A percentile compares a stretch with the other conserved stretches of the same genome.
These are phyloP conservation scores for Bactericera cockerelli DNA, from an alignment of 1,140 invertebrate genomes.

Conservation along the genomic window DNA sequence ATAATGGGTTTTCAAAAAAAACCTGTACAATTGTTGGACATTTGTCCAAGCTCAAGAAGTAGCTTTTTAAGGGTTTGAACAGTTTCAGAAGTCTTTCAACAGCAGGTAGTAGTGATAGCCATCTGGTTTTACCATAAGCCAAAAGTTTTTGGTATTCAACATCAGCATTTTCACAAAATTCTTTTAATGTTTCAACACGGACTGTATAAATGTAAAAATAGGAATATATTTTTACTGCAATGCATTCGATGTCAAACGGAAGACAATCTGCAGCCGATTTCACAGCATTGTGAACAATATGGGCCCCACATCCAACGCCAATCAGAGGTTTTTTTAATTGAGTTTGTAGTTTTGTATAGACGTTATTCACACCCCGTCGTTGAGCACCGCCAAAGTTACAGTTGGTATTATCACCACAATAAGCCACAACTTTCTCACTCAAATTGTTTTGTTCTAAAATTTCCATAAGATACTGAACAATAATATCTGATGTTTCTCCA, in stretches of 20 bases:
- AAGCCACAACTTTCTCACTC: conserved; percentile 22
- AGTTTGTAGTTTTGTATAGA: conserved; percentile 20
- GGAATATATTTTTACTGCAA: conserved; percentile 25
- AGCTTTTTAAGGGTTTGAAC: conserved; percentile 22
- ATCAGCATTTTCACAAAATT: conserved; percentile 25
- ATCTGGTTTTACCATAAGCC: conserved; percentile 21
- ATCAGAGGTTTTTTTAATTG: conserved; percentile 17
- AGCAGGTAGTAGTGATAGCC: conserved; percentile 20
- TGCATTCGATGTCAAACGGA: conserved; percentile 24
- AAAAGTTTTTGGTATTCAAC: conserved; percentile 21
- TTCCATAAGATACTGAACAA: conserved; percentile 10
- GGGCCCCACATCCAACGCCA: conserved; percentile 22
- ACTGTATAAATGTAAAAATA: conserved; percentile 25
- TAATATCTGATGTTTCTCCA: not conserved
- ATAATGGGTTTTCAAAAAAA: no score
- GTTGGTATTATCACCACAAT: conserved; percentile 25
- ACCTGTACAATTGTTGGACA: conserved; percentile 20
- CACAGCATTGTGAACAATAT: conserved; percentile 26
- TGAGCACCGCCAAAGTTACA: conserved; percentile 24
- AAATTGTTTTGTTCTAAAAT: conserved; percentile 16
- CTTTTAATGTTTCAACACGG: conserved; percentile 24
- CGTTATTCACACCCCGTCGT: conserved; percentile 19
- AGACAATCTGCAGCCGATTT: conserved; percentile 24
- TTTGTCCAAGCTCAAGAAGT: conserved; percentile 23
- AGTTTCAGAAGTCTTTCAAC: conserved; percentile 21